Percentiles rank a stretch among this genome's conserved stretches.
Conservation (phyloP, 53 echinoderm and acorn worm species). For the Holothuria scabra region DNA sequence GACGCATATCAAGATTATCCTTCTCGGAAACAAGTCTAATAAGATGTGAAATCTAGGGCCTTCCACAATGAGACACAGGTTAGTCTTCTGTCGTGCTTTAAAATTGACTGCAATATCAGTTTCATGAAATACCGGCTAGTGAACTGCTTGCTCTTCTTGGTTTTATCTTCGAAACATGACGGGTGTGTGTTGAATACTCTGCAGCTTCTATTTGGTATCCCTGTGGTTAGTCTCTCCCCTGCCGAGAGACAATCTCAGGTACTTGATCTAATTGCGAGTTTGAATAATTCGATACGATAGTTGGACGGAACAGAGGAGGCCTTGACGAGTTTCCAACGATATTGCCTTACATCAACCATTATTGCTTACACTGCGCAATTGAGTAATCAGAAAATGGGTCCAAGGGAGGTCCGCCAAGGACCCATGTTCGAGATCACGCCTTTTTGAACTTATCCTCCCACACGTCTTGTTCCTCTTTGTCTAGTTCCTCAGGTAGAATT, state of each 20-base stretch:
- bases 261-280: constrained; percentile 4
- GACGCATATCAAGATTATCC: too few relatives aligned
- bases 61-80: too few relatives aligned
- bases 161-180: not conserved
- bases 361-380: constrained; percentile 14
- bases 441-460: too few relatives aligned
- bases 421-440: too few relatives aligned
- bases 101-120: constrained; percentile 29
- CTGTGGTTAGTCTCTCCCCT: constrained; percentile 2
- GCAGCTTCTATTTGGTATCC: not conserved
- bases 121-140: constrained; percentile 9
- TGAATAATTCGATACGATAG: constrained; percentile 27
- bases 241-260: constrained; percentile 19
- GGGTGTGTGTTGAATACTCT: too few relatives aligned
- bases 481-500: too few relatives aligned
- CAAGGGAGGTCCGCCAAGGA: too few relatives aligned
- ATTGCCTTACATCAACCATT: too few relatives aligned
- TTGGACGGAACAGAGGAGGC: not conserved
- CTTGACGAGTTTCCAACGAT: not conserved
- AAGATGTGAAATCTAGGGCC: too few relatives aligned
- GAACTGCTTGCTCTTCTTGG: constrained; percentile 2
- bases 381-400: constrained; percentile 32
- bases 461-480: too few relatives aligned
- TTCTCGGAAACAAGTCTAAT: too few relatives aligned
- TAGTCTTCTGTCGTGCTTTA: too few relatives aligned